phyloP scores from a whole-genome alignment of 1,140 invertebrate species.

The Heliconius hermathena region DNA sequence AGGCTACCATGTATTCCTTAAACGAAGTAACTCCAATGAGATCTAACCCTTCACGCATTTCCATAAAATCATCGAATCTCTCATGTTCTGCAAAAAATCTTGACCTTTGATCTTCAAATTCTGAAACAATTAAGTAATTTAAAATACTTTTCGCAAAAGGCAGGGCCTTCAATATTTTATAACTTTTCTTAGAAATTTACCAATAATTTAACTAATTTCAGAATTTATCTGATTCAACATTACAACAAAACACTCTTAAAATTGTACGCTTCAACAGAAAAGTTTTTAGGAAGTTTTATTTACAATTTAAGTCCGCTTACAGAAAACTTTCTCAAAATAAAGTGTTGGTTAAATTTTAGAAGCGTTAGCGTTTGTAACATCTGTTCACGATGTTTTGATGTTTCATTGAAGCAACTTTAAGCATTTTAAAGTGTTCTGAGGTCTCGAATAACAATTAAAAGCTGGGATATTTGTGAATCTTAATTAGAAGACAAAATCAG shows the following conservation, averaged over 20 bases:
- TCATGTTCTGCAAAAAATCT: conserved; percentile 93
- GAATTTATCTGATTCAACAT: background rate
- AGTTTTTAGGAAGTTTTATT: background rate
- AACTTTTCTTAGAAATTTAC: background rate
- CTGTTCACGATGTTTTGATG: conserved; percentile 17
- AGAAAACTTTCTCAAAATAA: conserved; percentile 2
- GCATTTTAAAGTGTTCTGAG: background rate
- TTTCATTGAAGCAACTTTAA: background rate
- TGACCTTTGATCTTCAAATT: conserved; percentile 92
- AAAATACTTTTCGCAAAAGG: background rate
- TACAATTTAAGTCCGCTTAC: conserved; percentile 10
- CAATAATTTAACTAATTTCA: background rate
- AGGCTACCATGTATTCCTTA: conserved; percentile 86
- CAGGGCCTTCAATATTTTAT: background rate
- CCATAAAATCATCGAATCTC: conserved; percentile 93
- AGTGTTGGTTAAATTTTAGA: background rate
- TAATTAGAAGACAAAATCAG: background rate
- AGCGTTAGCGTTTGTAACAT: conserved; percentile 1
- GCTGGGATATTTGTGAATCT: background rate
- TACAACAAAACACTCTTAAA: background rate
- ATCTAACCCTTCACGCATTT: conserved; percentile 93
- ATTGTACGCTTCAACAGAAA: background rate
- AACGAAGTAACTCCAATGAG: conserved; percentile 84
- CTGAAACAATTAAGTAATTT: conserved; percentile 68
- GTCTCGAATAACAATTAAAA: background rate